Conservation (phyloP, 2,113 vertebrate species). For the Parus major region DNA sequence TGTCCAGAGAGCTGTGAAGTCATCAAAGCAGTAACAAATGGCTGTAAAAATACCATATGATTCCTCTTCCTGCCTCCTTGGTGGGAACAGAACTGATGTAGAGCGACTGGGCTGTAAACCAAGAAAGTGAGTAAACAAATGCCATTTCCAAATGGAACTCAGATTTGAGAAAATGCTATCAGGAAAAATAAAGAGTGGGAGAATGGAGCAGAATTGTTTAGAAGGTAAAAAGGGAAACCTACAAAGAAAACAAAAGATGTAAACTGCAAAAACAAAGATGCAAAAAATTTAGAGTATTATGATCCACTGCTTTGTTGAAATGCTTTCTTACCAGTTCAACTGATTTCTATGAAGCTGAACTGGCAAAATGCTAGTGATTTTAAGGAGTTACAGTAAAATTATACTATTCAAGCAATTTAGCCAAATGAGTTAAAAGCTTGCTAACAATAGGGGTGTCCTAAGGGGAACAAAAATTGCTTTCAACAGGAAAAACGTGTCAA, state of each 20-base stretch:
- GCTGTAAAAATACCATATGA: slow-evolving; percentile 69
- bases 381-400: not conserved
- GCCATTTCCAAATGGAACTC: slow-evolving; percentile 57
- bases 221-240: not conserved
- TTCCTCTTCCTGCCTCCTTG: slow-evolving; percentile 62
- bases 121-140: slow-evolving; percentile 74
- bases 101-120: slow-evolving; percentile 72
- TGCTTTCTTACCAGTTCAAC: not conserved
- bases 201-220: slow-evolving; percentile 19
- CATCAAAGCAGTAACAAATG: slow-evolving; percentile 70
- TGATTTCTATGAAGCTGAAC: not conserved
- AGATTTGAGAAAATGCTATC: slow-evolving; percentile 57
- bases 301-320: not conserved
- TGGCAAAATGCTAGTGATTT: not conserved
- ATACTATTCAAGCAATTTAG: not conserved
- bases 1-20: slow-evolving; percentile 47
- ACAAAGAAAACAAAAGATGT: not conserved
- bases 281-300: not conserved
- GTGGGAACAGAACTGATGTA: slow-evolving; percentile 63
- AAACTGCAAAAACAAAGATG: not conserved
- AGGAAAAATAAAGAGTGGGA: slow-evolving; percentile 15
- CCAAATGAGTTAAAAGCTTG: slow-evolving; percentile 18
- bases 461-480: not conserved
- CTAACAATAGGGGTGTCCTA: not conserved
- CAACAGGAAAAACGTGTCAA: not conserved